Evolutionary conservation across 2,113 vertebrate species (phyloP).

Genomic region (Callopanchax toddi): DNA sequence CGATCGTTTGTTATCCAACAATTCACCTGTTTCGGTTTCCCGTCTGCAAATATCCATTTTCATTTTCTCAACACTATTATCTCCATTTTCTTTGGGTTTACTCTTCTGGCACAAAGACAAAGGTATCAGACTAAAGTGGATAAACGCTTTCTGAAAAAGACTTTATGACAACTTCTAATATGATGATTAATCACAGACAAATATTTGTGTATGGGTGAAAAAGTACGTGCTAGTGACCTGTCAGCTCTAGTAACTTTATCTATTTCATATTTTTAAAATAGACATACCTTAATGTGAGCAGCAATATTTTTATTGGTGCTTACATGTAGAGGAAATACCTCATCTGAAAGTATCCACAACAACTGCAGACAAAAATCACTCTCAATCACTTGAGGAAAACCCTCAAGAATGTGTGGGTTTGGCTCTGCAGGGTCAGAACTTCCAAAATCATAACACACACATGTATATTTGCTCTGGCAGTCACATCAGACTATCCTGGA

Average conservation of each 20-base stretch:
- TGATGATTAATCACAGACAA: constrained; percentile 63
- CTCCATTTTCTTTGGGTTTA: constrained; percentile 15
- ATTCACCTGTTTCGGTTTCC: constrained; percentile 18
- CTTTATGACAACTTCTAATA: constrained; percentile 63
- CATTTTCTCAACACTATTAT: constrained; percentile 9
- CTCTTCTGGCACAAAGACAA: constrained; percentile 21
- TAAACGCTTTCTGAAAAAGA: constrained; percentile 56
- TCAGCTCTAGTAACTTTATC: constrained; percentile 41
- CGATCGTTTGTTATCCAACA: neutral
- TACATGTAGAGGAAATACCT: constrained; percentile 47
- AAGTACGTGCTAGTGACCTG: constrained; percentile 31
- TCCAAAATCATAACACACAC: constrained; percentile 39
- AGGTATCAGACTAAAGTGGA: constrained; percentile 38
- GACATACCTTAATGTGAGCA: constrained; percentile 47
- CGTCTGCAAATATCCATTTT: constrained; percentile 4
- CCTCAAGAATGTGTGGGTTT: constrained; percentile 52
- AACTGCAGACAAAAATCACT: constrained; percentile 39
- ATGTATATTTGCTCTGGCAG: constrained; percentile 32
- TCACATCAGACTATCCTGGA: neutral
- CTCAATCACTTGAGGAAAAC: constrained; percentile 50
- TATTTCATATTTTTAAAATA: constrained; percentile 32
- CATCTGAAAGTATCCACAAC: constrained; percentile 37
- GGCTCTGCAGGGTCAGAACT: constrained; percentile 30
- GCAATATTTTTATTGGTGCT: constrained; percentile 24
- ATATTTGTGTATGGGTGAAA: constrained; percentile 23